Base-by-base conservation (phyloP, 1,140 invertebrate genomes). In the Ctenoplectra terminalis region DNA sequence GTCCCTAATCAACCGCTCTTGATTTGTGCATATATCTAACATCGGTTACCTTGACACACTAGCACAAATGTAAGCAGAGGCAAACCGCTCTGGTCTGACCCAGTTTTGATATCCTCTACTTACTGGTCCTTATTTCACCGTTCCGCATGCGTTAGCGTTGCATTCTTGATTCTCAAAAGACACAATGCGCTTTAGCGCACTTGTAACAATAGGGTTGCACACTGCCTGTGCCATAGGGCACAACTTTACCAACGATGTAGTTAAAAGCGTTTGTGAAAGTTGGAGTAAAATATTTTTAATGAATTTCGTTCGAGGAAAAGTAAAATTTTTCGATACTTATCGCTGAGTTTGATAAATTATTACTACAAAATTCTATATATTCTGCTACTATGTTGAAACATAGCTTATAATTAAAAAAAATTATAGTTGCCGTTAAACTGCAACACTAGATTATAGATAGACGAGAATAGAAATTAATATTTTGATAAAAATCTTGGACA, bases 1-100 rank as follows among this genome's bases (percentile, higher is more conserved):
- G 13, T 60, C 11, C 29, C 29, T 67, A 70, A 77, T 77, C 54
- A 69, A 77, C 73, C 40, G 63, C 37, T 48, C 29, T 37, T 43
- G 73, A 82, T 69, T 40, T 46, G 63, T 77, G 60, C 54, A 48
- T 43, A 73, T 29, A 54, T 23, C 43, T 66, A 66, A 85, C 66
- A 70, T 80, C 56, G 15, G 73, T 43, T 74, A 84, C 87, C 86
- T 88, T 88, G 86, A 88, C 87, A 88, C 60, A 88, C 26, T 87
- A 46, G 66, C 87, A 87, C 82, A 56, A 81, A 85, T 83, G 74
- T 78, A 81, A 81, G 54, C 70, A 69, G 54, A 60, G 78, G 61
- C 58, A 70, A 54, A 73, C 29, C 58, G 56, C 63, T 82, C 83
- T 60, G 77, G 81, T 67, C 79, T 86, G 86, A 86, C 86, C 87